Conservation (phyloP, 2,113 vertebrate species). For the Pipa parva region DNA sequence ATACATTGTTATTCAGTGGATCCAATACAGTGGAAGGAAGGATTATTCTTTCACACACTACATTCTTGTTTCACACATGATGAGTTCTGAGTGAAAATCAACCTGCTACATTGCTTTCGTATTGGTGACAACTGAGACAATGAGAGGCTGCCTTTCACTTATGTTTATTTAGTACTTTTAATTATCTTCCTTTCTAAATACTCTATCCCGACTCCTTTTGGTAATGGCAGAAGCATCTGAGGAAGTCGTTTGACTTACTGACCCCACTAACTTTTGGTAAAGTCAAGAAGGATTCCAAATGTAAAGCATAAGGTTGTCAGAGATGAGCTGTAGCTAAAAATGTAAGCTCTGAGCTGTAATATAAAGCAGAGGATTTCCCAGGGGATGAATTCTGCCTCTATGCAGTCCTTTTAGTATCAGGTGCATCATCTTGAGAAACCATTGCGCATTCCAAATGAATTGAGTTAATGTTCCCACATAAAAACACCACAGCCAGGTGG, state of each 20-base stretch:
- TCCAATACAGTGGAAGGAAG: too few relatives aligned
- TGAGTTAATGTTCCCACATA: constrained; percentile 91
- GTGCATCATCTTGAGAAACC: constrained; percentile 97
- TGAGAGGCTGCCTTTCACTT: constrained; percentile 47
- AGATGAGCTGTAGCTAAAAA: constrained; percentile 64
- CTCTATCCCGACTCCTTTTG: constrained; percentile 16
- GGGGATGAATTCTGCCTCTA: constrained; percentile 81
- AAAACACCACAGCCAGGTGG: constrained; percentile 79
- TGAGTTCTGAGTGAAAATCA: background rate
- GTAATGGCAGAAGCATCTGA: constrained; percentile 76
- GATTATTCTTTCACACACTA: too few relatives aligned
- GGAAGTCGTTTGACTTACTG: constrained; percentile 67
- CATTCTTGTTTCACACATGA: too few relatives aligned
- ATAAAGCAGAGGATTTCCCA: constrained; percentile 73
- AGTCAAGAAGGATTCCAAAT: constrained; percentile 75
- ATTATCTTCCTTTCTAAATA: background rate
- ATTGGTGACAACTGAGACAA: constrained; percentile 17
- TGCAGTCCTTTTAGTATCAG: constrained; percentile 89
- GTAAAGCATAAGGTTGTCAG: constrained; percentile 75
- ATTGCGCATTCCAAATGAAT: constrained; percentile 91
- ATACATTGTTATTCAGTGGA: background rate
- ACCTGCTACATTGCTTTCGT: constrained; percentile 28
- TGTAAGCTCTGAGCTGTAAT: constrained; percentile 67
- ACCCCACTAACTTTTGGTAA: constrained; percentile 67
- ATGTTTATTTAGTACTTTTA: constrained; percentile 28